Evolutionary conservation across 2,888 invertebrate genomes (phyloP), one percentile per base, ranked within the genome.

Genomic region (Calameuta filiformis): DNA sequence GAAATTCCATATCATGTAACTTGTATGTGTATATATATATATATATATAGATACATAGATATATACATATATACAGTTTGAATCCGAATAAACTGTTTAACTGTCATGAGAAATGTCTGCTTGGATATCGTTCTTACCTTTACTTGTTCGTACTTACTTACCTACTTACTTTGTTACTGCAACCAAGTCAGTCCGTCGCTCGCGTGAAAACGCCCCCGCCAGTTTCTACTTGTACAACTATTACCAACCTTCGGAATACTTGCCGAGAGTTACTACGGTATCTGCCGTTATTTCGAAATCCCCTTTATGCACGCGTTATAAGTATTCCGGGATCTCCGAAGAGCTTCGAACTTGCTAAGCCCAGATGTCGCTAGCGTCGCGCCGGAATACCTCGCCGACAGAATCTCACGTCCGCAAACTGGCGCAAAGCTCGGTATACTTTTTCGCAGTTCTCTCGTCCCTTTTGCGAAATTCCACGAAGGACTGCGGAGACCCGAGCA

Each of bases 11-110:
- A 90, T 89, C 89, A 87, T 89, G 86, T 88, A 87, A 87, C 86
- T 87, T 87, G 85, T 89, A 89, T 89, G 89, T 90, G 89, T 89
- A 89, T 90, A 90, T 34, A 71, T 71, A 40, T 15, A 37, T 35
- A 37, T 12, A 40, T 40, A 40, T 23, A 40, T 6, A 40, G 15
- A 40, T 23, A 40, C 1, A 23, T 23, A 40, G 6, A 40, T 40
- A 40, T 40, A 40, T 40, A 40, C 35, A 74, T 74, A 37, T 35
- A 83, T 84, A 87, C 87, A 86, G 84, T 89, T 89, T 89, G 85
- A 86, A 89, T 89, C 87, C 83, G 82, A 90, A 90, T 90, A 90
- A 90, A 90, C 86, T 87, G 88, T 89, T 89, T 89, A 89, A 87
- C 88, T 90, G 89, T 90, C 89, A 84, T 23, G 56, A 56, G 56